Evolutionary conservation across 2,888 invertebrate genomes (phyloP).

Genomic region (Choristoneura rosaceana): DNA sequence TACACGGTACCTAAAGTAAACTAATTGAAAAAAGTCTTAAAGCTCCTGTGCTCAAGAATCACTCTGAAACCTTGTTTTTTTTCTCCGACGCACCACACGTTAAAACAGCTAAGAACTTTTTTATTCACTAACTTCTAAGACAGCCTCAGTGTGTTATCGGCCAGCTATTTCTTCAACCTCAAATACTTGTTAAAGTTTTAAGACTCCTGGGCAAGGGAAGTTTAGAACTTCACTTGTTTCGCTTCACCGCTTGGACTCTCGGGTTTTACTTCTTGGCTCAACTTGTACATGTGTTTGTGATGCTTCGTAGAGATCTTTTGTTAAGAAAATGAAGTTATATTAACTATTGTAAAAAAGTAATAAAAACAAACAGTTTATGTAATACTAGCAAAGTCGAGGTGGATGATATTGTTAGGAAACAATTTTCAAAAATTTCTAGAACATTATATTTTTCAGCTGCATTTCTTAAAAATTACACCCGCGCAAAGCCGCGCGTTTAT

Average conservation of each 20-base stretch:
- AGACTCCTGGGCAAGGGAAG: slow-evolving; percentile 36
- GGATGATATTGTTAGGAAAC: too few relatives aligned
- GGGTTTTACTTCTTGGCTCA: slow-evolving; percentile 33
- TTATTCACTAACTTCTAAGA: slow-evolving; percentile 17
- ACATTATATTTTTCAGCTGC: too few relatives aligned
- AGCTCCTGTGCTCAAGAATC: background rate
- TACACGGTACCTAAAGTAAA: too few relatives aligned
- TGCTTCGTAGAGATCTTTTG: slow-evolving; percentile 14
- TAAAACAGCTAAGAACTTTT: background rate
- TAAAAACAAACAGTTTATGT: too few relatives aligned
- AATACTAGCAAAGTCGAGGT: too few relatives aligned
- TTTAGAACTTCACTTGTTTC: slow-evolving; percentile 41
- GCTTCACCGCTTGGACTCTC: slow-evolving; percentile 33
- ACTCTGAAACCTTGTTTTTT: background rate
- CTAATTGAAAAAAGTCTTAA: too few relatives aligned
- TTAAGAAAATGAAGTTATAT: background rate
- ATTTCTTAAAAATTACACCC: too few relatives aligned
- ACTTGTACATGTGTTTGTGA: slow-evolving; percentile 34
- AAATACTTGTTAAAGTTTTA: slow-evolving; percentile 40
- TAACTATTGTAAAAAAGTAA: too few relatives aligned
- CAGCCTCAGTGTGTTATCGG: slow-evolving; percentile 32
- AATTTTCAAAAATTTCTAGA: too few relatives aligned
- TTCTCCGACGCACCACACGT: background rate
- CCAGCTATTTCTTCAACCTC: slow-evolving; percentile 32
- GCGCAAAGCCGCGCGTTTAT: too few relatives aligned